Conservation (phyloP, 2,113 vertebrate species). For the Deroptyus accipitrinus region DNA sequence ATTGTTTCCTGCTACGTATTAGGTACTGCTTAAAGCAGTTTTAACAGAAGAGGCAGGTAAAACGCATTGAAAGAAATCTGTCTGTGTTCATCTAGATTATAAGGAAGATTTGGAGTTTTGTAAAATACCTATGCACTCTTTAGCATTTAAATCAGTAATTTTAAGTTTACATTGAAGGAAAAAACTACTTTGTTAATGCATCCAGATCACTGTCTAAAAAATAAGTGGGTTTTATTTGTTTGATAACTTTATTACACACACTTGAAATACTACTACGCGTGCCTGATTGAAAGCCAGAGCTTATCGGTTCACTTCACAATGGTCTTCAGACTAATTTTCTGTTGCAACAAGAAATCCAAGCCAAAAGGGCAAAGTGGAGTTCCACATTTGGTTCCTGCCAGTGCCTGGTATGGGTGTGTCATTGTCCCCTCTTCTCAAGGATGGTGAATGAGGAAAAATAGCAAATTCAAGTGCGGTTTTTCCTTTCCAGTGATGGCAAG, state of each 20-base stretch:
- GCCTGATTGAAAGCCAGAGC: not conserved
- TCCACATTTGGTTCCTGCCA: not conserved
- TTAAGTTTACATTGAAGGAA: slow-evolving; percentile 13
- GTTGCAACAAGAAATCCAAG: not conserved
- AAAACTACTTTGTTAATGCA: slow-evolving; percentile 15
- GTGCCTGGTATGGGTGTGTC: not conserved
- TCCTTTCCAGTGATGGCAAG: not conserved
- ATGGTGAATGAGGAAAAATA: not conserved
- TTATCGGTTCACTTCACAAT: not conserved
- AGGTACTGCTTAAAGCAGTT: not conserved
- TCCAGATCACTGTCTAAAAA: not conserved
- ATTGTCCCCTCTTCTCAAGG: not conserved
- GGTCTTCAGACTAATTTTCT: not conserved
- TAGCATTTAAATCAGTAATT: not conserved
- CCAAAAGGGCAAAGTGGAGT: not conserved
- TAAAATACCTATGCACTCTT: not conserved
- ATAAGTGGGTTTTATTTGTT: not conserved
- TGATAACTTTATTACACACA: not conserved
- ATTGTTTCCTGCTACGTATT: slow-evolving; percentile 51
- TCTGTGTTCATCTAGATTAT: not conserved
- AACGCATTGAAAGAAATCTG: not conserved
- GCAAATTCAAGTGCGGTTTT: not conserved
- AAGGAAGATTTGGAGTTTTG: not conserved
- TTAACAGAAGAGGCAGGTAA: not conserved
- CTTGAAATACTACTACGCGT: not conserved